These are phyloP conservation scores for Pardosa pseudoannulata DNA, from an alignment of 2,888 invertebrate species.

Conservation along the genomic window DNA sequence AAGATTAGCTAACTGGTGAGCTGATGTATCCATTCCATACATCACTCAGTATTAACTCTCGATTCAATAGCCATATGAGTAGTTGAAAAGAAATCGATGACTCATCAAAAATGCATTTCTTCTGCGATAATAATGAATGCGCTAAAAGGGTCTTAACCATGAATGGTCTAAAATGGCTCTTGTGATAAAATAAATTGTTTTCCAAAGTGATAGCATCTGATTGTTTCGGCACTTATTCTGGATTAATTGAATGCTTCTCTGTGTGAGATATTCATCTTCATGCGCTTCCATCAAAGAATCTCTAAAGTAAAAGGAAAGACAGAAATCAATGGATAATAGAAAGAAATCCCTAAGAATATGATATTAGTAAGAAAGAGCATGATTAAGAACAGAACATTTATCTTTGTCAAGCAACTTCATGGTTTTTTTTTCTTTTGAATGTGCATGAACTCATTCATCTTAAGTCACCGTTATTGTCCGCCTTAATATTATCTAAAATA, in stretches of 20 bases:
- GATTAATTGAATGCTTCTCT: background rate
- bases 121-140: background rate
- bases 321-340: constrained; percentile 1
- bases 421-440: background rate
- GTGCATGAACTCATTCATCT: background rate
- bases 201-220: constrained; percentile 2
- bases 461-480: background rate
- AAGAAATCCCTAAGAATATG: background rate
- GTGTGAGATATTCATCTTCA: background rate
- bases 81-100: background rate
- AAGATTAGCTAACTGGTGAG: no score
- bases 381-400: background rate
- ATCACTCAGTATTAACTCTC: no score
- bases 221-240: constrained; percentile 10
- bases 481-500: background rate
- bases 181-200: constrained; percentile 7
- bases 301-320: background rate
- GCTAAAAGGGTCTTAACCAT: background rate
- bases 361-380: background rate
- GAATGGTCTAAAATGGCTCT: background rate
- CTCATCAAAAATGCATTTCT: constrained; percentile 10
- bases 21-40: no score
- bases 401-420: background rate
- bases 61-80: background rate
- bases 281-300: background rate